These are phyloP conservation scores for Vombatus ursinus DNA, from an alignment of 2,113 vertebrate genomes.

Conservation along the genomic window DNA sequence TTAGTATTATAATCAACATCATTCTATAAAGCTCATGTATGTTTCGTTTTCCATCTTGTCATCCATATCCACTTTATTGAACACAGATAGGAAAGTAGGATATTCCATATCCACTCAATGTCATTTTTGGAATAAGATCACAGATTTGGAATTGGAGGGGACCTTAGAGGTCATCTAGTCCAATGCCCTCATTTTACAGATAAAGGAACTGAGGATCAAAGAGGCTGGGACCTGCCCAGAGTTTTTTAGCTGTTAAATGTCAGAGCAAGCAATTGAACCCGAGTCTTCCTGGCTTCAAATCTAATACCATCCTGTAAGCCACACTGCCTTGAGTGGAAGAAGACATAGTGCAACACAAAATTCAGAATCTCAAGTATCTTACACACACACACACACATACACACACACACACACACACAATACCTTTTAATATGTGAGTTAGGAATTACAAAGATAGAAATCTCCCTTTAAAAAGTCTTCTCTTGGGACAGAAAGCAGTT, in stretches of 20 bases:
- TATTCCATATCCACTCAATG: background rate
- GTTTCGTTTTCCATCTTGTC: constrained; percentile 50
- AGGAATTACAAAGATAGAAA: constrained; percentile 18
- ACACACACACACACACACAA: background rate
- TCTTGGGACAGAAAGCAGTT: background rate
- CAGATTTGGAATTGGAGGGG: background rate
- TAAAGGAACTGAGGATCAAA: background rate
- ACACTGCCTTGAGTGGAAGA: constrained; percentile 58
- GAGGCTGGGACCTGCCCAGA: background rate
- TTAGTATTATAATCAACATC: constrained; percentile 56
- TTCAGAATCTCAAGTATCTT: background rate
- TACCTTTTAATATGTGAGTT: constrained; percentile 22
- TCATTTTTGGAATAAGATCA: background rate
- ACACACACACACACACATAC: background rate
- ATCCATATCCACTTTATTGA: constrained; percentile 42
- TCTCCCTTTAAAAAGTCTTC: background rate
- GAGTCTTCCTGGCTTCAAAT: background rate
- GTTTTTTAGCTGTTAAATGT: background rate
- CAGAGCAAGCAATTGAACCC: background rate
- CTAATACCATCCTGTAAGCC: background rate
- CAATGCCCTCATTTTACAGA: background rate
- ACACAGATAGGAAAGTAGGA: background rate
- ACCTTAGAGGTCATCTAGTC: background rate
- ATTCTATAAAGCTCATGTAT: constrained; percentile 60
- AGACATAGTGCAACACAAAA: constrained; percentile 14